Conservation (phyloP, 1,140 invertebrate genomes). For the Sycophaga agraensis region DNA sequence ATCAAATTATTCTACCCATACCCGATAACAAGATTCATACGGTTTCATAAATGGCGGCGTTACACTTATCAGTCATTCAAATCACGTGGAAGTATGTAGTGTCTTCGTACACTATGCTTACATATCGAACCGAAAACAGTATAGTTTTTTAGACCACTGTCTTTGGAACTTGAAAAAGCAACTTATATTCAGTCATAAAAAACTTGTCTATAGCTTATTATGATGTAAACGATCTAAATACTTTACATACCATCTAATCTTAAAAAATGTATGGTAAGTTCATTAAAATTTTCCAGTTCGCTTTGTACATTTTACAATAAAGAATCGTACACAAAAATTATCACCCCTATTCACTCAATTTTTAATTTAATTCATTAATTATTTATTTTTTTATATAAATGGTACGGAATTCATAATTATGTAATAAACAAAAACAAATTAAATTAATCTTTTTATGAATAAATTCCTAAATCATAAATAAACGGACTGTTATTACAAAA, state of each 20-base stretch:
- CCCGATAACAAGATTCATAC: conserved; percentile 10
- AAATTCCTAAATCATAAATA: too few relatives aligned
- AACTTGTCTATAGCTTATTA: background rate
- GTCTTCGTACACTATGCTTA: background rate
- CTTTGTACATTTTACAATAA: too few relatives aligned
- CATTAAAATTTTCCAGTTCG: too few relatives aligned
- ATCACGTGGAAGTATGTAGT: conserved; percentile 22
- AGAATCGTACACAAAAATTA: too few relatives aligned
- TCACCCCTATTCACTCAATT: too few relatives aligned
- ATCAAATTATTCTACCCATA: conserved; percentile 8
- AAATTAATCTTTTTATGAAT: too few relatives aligned
- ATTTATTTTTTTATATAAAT: too few relatives aligned
- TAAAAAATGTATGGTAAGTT: too few relatives aligned
- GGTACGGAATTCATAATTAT: too few relatives aligned
- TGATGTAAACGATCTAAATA: background rate
- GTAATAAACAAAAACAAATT: too few relatives aligned
- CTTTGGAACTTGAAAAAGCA: conserved; percentile 13
- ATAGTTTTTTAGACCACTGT: conserved; percentile 15
- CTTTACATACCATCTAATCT: background rate
- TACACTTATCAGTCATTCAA: conserved; percentile 10
- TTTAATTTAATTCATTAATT: too few relatives aligned
- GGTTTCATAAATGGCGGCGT: conserved; percentile 9
- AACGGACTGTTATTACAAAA: too few relatives aligned
- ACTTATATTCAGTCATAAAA: conserved; percentile 7
- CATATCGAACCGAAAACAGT: conserved; percentile 6